Evolutionary conservation across 2,113 vertebrate genomes (phyloP), one percentile per base, ranked within the genome.

Genomic region (Polypterus senegalus): DNA sequence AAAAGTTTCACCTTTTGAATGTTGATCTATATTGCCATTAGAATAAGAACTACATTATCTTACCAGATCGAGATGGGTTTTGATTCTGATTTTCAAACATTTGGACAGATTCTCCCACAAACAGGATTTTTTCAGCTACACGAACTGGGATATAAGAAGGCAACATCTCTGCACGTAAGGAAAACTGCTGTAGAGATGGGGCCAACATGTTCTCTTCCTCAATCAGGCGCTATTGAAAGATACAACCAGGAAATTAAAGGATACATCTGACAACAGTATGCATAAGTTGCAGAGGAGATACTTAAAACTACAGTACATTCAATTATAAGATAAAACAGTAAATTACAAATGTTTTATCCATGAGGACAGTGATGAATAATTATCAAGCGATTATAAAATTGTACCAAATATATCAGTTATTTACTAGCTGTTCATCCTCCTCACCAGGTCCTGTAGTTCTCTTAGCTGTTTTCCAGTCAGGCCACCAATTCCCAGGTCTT

Each of bases 11-110:
- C 27, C 27, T 27, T 27, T 27, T 1, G 27, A 27, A 27, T 27
- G 27, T 27, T 27, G 27, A 27, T 27, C 27, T 27, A 27, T 27
- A 27, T 2, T 27, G 27, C 27, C 27, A 27, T 27, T 27, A 27
- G 27, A 27, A 7, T 5, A 47, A 54, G 27, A 27, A 27, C n/a
- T n/a, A n/a, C 27, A 27, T 27, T 27, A 61, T 63, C 79, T 69
- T 82, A 98, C 96, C 91, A 61, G 94, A 91, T 78, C 90, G 84
- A 2, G 92, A 91, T 46, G 94, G 81, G 71, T 86, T 92, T 71
- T 93, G 85, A 68, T 94, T 98, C 79, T 98, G 93, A 78, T 94
- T 97, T 71, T 99, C 95, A 70, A 99, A 99, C 95, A 98, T 98
- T 81, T 99, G 96, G 49, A 99, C 92, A 0, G 94, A 98, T 71